Percentiles rank a stretch among this genome's conserved stretches.
phyloP scores from a whole-genome alignment of 1,140 invertebrate species.

The Cydia splendana region DNA sequence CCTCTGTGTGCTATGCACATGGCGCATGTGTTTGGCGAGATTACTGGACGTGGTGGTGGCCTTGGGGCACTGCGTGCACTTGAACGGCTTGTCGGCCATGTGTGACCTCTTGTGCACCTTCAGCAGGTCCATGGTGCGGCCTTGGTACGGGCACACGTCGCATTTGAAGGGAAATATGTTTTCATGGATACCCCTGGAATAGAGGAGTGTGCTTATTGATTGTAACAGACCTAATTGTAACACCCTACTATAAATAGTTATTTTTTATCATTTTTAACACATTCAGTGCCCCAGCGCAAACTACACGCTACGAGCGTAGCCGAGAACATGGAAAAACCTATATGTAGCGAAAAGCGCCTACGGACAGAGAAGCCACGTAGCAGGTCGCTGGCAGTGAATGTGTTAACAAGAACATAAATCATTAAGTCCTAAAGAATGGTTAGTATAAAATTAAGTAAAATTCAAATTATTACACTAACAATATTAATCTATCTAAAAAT shows the following conservation, averaged over 20 bases:
- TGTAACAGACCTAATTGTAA: not conserved
- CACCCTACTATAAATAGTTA: too few species aligned
- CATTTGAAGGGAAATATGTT: constrained; percentile 71
- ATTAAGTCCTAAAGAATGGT: too few species aligned
- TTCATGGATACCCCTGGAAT: constrained; percentile 62
- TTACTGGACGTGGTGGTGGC: constrained; percentile 65
- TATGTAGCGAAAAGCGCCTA: too few species aligned
- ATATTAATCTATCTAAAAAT: not conserved
- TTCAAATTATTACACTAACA: not conserved
- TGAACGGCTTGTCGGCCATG: constrained; percentile 65
- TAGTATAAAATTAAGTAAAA: not conserved
- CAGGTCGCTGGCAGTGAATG: too few species aligned
- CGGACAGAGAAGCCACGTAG: too few species aligned
- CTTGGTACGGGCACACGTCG: constrained; percentile 66
- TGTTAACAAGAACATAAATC: too few species aligned
- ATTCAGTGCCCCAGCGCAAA: too few species aligned
- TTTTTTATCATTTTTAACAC: too few species aligned
- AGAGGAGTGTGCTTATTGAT: not conserved
- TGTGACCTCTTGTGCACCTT: constrained; percentile 68
- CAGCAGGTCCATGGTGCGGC: constrained; percentile 63
- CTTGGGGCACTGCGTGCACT: constrained; percentile 67
- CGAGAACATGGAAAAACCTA: too few species aligned
- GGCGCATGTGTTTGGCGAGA: constrained; percentile 66
- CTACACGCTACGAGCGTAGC: too few species aligned
- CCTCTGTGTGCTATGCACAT: constrained; percentile 64